Evolutionary conservation across 2,113 vertebrate genomes (phyloP), one percentile per base, ranked within the genome.

Genomic region (Gallinago undulata): DNA sequence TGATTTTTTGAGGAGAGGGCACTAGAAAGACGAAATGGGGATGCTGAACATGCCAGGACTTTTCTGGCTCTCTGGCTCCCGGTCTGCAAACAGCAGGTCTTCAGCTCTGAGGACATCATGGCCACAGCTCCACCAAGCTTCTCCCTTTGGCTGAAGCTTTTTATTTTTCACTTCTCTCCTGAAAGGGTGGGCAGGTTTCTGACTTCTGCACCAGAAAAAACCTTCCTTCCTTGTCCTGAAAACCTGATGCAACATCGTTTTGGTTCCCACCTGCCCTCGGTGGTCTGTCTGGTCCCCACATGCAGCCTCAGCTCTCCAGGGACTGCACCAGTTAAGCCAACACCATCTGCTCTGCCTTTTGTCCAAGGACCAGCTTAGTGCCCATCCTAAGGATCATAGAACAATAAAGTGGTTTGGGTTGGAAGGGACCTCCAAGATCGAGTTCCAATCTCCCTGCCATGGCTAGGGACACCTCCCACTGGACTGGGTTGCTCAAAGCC

Each of bases 61-160:
- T 94, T 39, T 18, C 24, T 39, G 37, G 76, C 56, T 74, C 47
- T 95, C 76, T 72, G 70, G 75, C 19, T 84, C 43, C 33, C 2
- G 4, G 43, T 21, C 30, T 48, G 50, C 18, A 55, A 64, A 67
- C 0, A 1, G 43, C 47, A 75, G 25, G 17, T 63, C 35, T n/a
- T 64, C 57, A 66, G 35, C 27, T 79, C n/a, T 1, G 1, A 27
- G 30, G 25, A 41, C 22, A 37, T 24, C 0, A 0, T 22, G 47
- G 59, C 22, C 37, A 55, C 35, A 56, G 70, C 22, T 48, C 35
- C 4, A 4, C 27, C 1, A 59, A 43, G 25, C 9, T 73, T 41
- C 57, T 24, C 55, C 25, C 25, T 81, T 41, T 19, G 25, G n/a
- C 8, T 51, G 25, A 89, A 35, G 4, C 4, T 22, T 23, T 60